Base-by-base conservation (phyloP, 2,888 invertebrate genomes). In the Drosophila infuscata region DNA sequence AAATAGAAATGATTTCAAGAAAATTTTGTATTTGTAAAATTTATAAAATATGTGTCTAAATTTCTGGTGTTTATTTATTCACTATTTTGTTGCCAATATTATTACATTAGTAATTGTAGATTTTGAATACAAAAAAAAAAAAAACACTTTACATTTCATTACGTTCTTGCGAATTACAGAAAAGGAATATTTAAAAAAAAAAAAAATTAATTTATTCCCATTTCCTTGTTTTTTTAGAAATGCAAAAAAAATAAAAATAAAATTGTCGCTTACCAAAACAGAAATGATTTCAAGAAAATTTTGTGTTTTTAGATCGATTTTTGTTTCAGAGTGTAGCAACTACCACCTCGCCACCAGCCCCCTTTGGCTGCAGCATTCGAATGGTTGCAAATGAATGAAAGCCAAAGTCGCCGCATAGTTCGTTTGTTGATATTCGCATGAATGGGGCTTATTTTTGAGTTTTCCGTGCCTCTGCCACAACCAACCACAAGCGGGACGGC, bases 371-470 rank as follows among this genome's bases (percentile, higher is more conserved):
- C 49, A 25, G 65, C 65, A 70, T 73, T 70, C 74, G 49, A 29
- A 51, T 70, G 74, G 71, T 81, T 80, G 71, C 54, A 65, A 80
- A 83, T 83, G 83, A 79, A 79, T 74, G 76, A 75, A 78, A 73
- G 74, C 78, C 74, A 61, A 66, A 66, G 67, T 68, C 68, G 81
- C 68, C 65, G 62, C 54, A 67, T 76, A 76, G 74, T 81, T 76
- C 59, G 49, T 48, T 58, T 56, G 78, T 58, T 62, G 56, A 54
- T 72, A 46, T 61, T 54, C 54, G 48, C 59, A 74, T 72, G 72
- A 74, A 72, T 72, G 72, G 74, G 59, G 63, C 72, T 57, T 63
- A 56, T 51, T 61, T 75, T 48, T 3, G 35, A 60, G 48, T 62
- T 46, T 41, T 46, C n/a, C 38, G 38, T 32, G 41, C 20, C 46